Conservation (phyloP, 2,113 vertebrate species). For the Odocoileus hemionus region DNA sequence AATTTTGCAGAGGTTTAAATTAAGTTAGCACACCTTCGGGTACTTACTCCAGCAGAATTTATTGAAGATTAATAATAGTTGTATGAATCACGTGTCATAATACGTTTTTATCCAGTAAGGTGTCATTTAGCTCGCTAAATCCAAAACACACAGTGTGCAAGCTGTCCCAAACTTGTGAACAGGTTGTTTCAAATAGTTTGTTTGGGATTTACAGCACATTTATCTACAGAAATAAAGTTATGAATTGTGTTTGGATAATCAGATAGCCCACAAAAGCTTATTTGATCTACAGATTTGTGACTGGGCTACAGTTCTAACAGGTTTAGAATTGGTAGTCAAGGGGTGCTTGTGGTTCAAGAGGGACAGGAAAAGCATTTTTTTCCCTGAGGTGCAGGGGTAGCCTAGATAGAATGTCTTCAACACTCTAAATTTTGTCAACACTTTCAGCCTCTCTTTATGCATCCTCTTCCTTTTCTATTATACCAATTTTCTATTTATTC, state of each 20-base stretch:
- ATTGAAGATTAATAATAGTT: conserved; percentile 64
- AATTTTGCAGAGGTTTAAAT: conserved; percentile 59
- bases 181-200: conserved; percentile 66
- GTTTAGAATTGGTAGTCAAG: background rate
- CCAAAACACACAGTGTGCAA: conserved; percentile 54
- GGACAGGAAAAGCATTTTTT: background rate
- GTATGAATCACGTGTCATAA: conserved; percentile 41
- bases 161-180: conserved; percentile 67
- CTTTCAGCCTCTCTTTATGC: background rate
- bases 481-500: background rate
- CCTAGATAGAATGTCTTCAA: background rate
- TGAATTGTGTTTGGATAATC: conserved; percentile 7
- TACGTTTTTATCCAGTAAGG: conserved; percentile 54
- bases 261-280: background rate
- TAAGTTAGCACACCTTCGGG: conserved; percentile 57
- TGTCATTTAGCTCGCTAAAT: conserved; percentile 63
- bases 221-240: conserved; percentile 58
- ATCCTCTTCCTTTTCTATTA: background rate
- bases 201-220: conserved; percentile 59
- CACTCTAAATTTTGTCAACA: background rate
- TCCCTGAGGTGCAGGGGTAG: background rate
- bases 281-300: conserved; percentile 20
- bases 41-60: conserved; percentile 41
- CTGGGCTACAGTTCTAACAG: background rate
- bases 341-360: background rate